A percentile compares a stretch with the other conserved stretches of the same genome.
phyloP scores from a whole-genome alignment of 2,113 vertebrate genomes.

The Chloebia gouldiae region DNA sequence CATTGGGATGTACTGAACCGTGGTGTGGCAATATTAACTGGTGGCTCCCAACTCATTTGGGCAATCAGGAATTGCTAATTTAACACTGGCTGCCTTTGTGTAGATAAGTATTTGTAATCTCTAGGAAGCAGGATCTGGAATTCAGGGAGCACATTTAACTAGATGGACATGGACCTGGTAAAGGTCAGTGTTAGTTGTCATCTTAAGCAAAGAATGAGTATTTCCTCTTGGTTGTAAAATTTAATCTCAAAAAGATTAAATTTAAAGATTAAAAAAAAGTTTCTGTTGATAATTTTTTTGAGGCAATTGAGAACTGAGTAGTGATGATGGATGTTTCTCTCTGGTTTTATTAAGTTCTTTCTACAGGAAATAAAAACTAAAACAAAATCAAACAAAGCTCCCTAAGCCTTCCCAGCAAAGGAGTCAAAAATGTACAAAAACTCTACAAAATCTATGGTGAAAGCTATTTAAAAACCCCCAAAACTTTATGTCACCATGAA shows the following conservation, averaged over 20 bases:
- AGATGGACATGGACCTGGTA: neutral
- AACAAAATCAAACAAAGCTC: neutral
- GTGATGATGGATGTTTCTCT: neutral
- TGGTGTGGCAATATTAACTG: neutral
- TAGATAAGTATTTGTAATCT: neutral
- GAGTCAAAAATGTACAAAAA: neutral
- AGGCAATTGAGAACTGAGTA: neutral
- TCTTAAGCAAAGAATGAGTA: neutral
- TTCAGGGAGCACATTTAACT: fast-evolving
- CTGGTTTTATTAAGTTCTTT: neutral
- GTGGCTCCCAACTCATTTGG: neutral
- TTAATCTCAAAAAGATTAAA: neutral
- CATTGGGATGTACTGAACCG: neutral
- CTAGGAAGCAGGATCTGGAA: neutral
- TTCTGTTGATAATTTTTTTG: neutral
- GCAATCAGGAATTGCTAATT: neutral
- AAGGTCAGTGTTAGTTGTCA: neutral
- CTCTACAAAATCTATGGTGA: neutral
- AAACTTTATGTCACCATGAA: neutral
- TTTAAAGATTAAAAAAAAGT: neutral
- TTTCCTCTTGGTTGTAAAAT: neutral
- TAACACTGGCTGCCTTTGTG: neutral
- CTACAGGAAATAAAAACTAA: neutral
- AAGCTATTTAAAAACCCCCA: neutral
- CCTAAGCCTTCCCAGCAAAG: neutral